A percentile compares a stretch with the other conserved stretches of the same genome.
Conservation (phyloP, 2,113 vertebrate genomes). For the Cervus canadensis region DNA sequence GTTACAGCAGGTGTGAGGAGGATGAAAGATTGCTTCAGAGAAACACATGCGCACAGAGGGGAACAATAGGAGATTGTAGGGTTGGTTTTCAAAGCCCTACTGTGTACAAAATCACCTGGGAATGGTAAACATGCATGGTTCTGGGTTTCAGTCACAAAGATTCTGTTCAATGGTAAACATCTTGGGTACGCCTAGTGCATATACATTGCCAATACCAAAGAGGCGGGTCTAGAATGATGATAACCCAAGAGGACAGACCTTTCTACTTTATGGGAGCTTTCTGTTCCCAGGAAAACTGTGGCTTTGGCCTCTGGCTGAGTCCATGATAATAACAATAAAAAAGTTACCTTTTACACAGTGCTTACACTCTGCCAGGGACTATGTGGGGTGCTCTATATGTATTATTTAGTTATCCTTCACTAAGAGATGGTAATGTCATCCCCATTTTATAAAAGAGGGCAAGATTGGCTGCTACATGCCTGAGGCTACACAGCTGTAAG, state of each 20-base stretch:
- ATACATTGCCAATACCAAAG: not conserved
- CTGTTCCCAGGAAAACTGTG: not conserved
- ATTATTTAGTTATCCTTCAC: not conserved
- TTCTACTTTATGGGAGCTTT: not conserved
- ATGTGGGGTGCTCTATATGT: not conserved
- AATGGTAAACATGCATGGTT: not conserved
- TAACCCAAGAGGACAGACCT: not conserved
- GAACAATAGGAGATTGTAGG: not conserved
- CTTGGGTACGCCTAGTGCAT: fast-evolving
- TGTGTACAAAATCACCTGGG: not conserved
- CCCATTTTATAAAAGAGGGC: not conserved
- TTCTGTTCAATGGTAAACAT: not conserved
- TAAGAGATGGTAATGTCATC: not conserved
- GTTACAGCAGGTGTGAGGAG: not conserved
- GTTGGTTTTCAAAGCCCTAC: not conserved
- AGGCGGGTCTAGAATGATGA: not conserved
- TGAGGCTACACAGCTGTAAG: not conserved
- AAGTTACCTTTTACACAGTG: not conserved
- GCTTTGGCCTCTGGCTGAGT: not conserved
- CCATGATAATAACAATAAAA: not conserved
- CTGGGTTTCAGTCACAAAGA: not conserved
- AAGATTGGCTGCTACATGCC: not conserved
- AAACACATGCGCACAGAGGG: not conserved
- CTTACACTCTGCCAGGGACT: not conserved
- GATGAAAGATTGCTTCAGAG: not conserved